These are phyloP conservation scores for Oophaga sylvatica DNA, from an alignment of 2,797 vertebrate species.

Conservation along the genomic window DNA sequence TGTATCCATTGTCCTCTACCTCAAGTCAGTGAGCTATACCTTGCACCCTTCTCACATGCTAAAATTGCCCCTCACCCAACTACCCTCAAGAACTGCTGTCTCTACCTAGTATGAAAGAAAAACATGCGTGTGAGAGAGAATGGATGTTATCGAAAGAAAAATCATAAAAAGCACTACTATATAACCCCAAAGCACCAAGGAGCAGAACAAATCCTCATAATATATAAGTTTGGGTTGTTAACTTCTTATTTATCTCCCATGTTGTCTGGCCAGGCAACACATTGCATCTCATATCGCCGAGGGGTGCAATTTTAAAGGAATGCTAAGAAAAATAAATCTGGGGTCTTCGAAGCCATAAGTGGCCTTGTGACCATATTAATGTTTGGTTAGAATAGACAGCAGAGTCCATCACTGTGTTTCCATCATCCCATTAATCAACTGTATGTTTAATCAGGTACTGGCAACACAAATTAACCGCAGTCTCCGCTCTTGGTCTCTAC, in stretches of 20 bases:
- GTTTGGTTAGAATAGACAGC: constrained; percentile 65
- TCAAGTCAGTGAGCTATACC: constrained; percentile 71
- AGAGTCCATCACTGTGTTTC: constrained; percentile 60
- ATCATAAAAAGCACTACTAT: constrained; percentile 62
- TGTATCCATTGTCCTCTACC: constrained; percentile 61
- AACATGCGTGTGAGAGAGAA: constrained; percentile 72
- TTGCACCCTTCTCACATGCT: constrained; percentile 73
- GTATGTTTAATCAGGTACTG: constrained; percentile 66
- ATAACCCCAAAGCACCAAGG: constrained; percentile 45
- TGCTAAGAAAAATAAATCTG: not conserved
- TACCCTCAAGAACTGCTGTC: constrained; percentile 72
- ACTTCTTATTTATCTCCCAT: not conserved
- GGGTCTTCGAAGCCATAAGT: not conserved
- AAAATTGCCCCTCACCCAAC: constrained; percentile 67
- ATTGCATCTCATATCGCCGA: constrained; percentile 1
- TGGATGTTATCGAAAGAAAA: constrained; percentile 61
- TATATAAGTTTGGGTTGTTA: constrained; percentile 11
- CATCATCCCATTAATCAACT: constrained; percentile 64
- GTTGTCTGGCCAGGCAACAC: constrained; percentile 47
- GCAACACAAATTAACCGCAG: constrained; percentile 68
- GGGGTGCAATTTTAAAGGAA: not conserved
- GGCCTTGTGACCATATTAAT: constrained; percentile 14
- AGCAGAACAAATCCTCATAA: constrained; percentile 6
- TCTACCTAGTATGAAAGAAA: constrained; percentile 73
- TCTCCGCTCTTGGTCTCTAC: constrained; percentile 71